A percentile compares a stretch with the other conserved stretches of the same genome.
Conservation (phyloP, 37 sponge, comb jelly and placozoan species). For the Dysidea cf. avara region DNA sequence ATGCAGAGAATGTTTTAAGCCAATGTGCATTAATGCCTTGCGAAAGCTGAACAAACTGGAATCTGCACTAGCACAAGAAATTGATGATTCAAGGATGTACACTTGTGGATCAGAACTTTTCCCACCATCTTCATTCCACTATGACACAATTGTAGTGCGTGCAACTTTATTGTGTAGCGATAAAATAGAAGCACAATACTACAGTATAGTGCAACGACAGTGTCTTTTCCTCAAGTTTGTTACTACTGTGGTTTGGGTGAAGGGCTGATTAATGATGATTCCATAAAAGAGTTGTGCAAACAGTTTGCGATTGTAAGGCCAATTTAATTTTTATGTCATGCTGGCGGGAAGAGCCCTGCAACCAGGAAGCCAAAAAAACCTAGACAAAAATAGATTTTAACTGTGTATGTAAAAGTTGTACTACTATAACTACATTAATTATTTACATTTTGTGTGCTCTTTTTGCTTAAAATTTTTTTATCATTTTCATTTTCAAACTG, state of each 20-base stretch:
- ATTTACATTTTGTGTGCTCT: too few species aligned
- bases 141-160: neutral
- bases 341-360: neutral
- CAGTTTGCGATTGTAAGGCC: neutral
- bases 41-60: constrained; percentile 4
- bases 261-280: constrained; percentile 14
- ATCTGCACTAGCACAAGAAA: neutral
- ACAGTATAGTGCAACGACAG: constrained; percentile 2
- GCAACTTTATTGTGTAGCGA: constrained; percentile 4
- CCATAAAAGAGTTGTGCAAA: constrained; percentile 1
- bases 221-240: constrained; percentile 24
- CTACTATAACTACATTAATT: too few species aligned
- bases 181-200: constrained; percentile 7
- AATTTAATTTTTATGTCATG: constrained; percentile 14
- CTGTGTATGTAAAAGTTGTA: too few species aligned
- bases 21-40: constrained; percentile 14
- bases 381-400: too few species aligned
- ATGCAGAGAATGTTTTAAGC: constrained; percentile 31
- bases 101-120: constrained; percentile 26
- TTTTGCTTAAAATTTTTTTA: too few species aligned
- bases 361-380: neutral
- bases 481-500: too few species aligned
- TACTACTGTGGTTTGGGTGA: constrained; percentile 26
- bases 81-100: neutral
- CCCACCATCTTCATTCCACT: constrained; percentile 9